A percentile compares a stretch with the other conserved stretches of the same genome.
These are phyloP conservation scores for Drosophila cyrtoloma DNA, from an alignment of 2,888 invertebrate genomes.

Conservation along the genomic window DNA sequence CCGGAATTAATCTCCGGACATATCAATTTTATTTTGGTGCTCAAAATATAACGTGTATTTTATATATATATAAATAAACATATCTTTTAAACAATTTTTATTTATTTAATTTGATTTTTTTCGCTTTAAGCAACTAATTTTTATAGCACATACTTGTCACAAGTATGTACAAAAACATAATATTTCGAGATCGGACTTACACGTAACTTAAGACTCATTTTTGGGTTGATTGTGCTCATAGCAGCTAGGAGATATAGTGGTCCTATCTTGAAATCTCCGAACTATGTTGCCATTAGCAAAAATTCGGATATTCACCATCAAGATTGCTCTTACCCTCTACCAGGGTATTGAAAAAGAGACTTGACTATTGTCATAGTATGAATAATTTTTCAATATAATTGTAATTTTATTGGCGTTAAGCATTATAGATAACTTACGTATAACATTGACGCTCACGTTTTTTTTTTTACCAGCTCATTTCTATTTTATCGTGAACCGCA, in stretches of 20 bases:
- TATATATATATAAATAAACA: too few species aligned
- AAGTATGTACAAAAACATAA: neutral
- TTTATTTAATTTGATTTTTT: too few species aligned
- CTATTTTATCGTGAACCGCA: conserved; percentile 18
- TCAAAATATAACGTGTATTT: rapidly evolving
- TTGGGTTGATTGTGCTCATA: neutral
- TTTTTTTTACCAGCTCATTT: neutral
- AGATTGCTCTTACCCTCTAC: neutral
- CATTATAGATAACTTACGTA: neutral
- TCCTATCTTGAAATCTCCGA: neutral
- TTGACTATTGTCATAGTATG: neutral
- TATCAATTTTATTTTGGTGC: neutral
- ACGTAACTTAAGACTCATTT: neutral
- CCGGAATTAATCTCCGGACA: neutral
- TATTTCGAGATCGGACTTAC: too few species aligned
- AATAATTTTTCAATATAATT: neutral
- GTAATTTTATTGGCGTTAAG: neutral
- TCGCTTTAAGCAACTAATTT: too few species aligned
- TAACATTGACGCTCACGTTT: conserved; percentile 16
- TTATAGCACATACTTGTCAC: too few species aligned
- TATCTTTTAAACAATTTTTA: too few species aligned
- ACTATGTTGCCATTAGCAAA: neutral
- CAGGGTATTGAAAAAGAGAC: neutral
- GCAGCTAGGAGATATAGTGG: neutral
- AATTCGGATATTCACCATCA: neutral